Conservation (phyloP, 2,888 invertebrate genomes). For the Xanthia icteritia region DNA sequence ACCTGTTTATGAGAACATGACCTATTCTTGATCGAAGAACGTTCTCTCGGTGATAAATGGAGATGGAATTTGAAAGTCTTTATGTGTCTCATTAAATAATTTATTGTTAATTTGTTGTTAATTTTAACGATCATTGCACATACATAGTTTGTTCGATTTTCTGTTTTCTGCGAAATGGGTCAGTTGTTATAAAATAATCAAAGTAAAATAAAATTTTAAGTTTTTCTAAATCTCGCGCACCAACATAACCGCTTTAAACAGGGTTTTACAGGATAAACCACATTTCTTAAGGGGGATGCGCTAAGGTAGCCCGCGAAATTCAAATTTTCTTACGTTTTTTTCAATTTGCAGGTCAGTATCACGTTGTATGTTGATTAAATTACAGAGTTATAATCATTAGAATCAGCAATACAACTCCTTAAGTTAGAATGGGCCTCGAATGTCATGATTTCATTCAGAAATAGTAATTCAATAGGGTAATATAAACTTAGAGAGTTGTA, state of each 20-base stretch:
- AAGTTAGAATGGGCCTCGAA: too few relatives aligned
- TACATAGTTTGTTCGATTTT: not conserved
- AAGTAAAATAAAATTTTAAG: not conserved
- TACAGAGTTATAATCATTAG: too few relatives aligned
- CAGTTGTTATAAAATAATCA: not conserved
- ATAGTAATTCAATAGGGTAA: too few relatives aligned
- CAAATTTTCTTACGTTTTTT: too few relatives aligned
- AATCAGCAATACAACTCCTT: too few relatives aligned
- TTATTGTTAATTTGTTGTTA: not conserved
- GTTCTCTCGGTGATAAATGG: constrained; percentile 15
- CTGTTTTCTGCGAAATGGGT: not conserved
- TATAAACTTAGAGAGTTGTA: too few relatives aligned
- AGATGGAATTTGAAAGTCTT: constrained; percentile 28
- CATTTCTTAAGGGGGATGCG: too few relatives aligned
- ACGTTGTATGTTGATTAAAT: too few relatives aligned
- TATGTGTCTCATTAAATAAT: not conserved
- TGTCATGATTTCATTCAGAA: too few relatives aligned
- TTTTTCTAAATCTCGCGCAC: not conserved
- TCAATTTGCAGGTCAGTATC: too few relatives aligned
- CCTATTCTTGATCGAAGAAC: constrained; percentile 37
- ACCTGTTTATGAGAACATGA: constrained; percentile 27
- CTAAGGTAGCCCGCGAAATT: too few relatives aligned
- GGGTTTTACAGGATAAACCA: too few relatives aligned
- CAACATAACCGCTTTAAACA: not conserved
- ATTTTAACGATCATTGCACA: not conserved